These are phyloP conservation scores for Dallia pectoralis DNA, from an alignment of 2,797 vertebrate species.

Conservation along the genomic window DNA sequence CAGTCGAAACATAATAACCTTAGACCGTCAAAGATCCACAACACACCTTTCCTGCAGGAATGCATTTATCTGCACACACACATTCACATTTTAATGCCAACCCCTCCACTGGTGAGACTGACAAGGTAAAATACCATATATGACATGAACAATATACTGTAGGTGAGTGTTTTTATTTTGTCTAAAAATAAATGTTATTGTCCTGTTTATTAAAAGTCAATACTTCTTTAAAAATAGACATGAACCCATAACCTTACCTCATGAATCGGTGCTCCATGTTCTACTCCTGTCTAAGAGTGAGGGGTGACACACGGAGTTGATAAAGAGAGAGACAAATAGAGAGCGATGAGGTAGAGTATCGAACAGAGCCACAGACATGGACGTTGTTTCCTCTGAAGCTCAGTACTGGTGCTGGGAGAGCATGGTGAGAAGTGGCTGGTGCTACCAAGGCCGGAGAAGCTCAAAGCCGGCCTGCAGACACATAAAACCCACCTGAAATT, in stretches of 20 bases:
- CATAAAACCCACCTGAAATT: slow-evolving; percentile 65
- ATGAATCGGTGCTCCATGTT: slow-evolving; percentile 63
- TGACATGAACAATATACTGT: no score
- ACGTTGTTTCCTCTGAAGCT: slow-evolving; percentile 45
- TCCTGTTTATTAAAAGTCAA: background rate
- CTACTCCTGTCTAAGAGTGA: slow-evolving; percentile 35
- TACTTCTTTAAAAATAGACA: background rate
- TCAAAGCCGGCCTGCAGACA: slow-evolving; percentile 60
- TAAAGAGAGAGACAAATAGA: background rate
- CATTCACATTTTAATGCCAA: no score
- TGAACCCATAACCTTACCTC: slow-evolving; percentile 60
- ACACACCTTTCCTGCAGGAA: no score
- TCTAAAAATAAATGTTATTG: no score
- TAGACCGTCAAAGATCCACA: no score
- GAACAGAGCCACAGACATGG: slow-evolving; percentile 42
- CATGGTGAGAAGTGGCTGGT: slow-evolving; percentile 67
- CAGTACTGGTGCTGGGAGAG: slow-evolving; percentile 66
- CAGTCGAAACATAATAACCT: no score
- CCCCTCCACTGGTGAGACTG: background rate
- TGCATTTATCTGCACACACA: no score
- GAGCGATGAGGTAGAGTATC: slow-evolving; percentile 38
- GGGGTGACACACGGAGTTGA: slow-evolving; percentile 30
- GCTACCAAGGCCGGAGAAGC: slow-evolving; percentile 49
- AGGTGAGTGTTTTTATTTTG: no score
- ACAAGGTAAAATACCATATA: no score